Conservation (phyloP, 1,140 invertebrate species). For the Periplaneta americana region DNA sequence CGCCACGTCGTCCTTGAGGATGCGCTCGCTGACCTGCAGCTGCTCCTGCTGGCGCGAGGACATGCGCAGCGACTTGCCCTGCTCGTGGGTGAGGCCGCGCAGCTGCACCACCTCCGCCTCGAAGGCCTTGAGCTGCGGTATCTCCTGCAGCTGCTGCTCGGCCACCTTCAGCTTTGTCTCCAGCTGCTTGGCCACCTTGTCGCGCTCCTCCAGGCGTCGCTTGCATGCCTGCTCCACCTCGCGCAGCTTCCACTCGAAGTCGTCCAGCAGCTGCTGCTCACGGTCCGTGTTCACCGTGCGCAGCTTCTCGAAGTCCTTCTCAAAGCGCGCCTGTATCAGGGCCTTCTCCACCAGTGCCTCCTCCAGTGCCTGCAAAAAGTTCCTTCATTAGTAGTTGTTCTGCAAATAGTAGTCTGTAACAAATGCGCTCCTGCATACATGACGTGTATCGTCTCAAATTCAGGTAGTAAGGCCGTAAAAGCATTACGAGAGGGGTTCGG, state of each 20-base stretch:
- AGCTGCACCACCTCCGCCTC: constrained; percentile 53
- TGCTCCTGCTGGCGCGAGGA: constrained; percentile 49
- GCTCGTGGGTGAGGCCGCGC: constrained; percentile 49
- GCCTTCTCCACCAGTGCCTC: constrained; percentile 50
- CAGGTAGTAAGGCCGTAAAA: no score
- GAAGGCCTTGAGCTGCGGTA: constrained; percentile 45
- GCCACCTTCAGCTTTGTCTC: constrained; percentile 36
- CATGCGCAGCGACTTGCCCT: constrained; percentile 47
- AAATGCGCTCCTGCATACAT: not conserved
- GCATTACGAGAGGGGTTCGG: no score
- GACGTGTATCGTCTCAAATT: no score
- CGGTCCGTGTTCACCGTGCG: constrained; percentile 47
- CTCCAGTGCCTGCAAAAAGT: constrained; percentile 43
- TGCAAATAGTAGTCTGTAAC: not conserved
- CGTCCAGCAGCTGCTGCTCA: constrained; percentile 56
- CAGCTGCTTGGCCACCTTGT: constrained; percentile 37
- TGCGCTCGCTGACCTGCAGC: constrained; percentile 47
- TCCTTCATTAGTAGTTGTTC: no score
- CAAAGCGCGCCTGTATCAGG: constrained; percentile 50
- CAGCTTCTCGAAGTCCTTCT: constrained; percentile 55
- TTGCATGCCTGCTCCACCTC: constrained; percentile 58
- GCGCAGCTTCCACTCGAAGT: constrained; percentile 63
- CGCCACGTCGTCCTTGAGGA: constrained; percentile 47
- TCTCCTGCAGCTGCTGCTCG: not conserved
- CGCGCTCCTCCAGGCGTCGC: constrained; percentile 49